Conservation (phyloP, 64 coral and sea anemone species). For the Stichodactyla mertensii region DNA sequence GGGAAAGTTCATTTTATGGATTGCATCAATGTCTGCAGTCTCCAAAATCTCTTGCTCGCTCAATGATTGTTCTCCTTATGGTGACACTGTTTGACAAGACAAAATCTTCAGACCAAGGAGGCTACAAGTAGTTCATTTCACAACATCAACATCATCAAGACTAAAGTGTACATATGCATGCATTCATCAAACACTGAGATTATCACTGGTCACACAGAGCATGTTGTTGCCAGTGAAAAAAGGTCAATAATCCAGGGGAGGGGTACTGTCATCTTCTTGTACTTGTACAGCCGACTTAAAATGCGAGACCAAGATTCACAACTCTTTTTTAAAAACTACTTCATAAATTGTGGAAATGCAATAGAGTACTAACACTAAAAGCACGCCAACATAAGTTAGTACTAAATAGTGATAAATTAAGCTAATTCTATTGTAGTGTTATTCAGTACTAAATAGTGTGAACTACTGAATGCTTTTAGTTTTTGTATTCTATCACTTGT, state of each 20-base stretch:
- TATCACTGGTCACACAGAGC: neutral
- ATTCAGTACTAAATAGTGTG: too few relatives aligned
- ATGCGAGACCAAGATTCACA: neutral
- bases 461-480: too few relatives aligned
- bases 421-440: too few relatives aligned
- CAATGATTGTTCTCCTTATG: neutral
- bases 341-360: conserved; percentile 3
- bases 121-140: neutral
- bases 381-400: too few relatives aligned
- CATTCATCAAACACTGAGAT: neutral
- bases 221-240: neutral
- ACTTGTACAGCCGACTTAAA: neutral
- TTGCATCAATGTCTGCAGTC: neutral
- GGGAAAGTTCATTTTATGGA: neutral
- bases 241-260: neutral
- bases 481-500: neutral
- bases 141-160: neutral
- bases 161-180: neutral
- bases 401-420: too few relatives aligned
- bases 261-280: neutral
- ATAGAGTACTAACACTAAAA: too few relatives aligned
- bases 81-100: neutral
- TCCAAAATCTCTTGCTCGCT: neutral
- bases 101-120: neutral
- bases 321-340: neutral